phyloP scores from a whole-genome alignment of 2,113 vertebrate species.

The Cyanoderma ruficeps region DNA sequence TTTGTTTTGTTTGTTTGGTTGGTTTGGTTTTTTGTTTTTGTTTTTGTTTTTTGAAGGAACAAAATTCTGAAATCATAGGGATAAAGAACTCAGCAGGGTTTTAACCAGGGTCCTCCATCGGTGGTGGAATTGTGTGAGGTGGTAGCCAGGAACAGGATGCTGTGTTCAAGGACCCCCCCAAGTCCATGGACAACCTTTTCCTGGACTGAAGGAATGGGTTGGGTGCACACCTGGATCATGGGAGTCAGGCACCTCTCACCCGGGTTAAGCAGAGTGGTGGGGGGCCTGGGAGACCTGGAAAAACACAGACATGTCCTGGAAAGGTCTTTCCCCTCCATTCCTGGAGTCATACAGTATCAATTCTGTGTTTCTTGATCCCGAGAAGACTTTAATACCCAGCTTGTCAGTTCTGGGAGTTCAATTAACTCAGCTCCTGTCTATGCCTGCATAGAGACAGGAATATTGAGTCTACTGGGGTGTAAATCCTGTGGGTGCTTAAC shows the following conservation, averaged over 20 bases:
- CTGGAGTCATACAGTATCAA: neutral
- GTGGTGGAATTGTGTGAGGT: neutral
- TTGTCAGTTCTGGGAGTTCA: neutral
- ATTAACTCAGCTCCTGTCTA: neutral
- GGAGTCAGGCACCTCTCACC: neutral
- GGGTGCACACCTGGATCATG: fast-evolving
- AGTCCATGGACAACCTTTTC: neutral
- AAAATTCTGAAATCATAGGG: neutral
- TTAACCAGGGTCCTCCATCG: neutral
- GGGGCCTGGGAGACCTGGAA: neutral
- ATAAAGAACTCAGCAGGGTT: neutral
- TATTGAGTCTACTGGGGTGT: neutral
- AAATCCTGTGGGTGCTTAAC: neutral
- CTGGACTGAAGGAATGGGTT: neutral
- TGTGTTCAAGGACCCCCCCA: neutral
- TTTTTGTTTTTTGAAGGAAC: neutral
- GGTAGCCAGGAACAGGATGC: neutral
- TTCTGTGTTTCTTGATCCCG: neutral
- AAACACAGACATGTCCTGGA: neutral
- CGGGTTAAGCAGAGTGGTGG: neutral
- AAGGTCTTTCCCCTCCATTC: neutral
- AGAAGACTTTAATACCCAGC: neutral
- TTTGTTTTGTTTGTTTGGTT: neutral
- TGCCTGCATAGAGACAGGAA: neutral
- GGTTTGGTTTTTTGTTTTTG: neutral